These are phyloP conservation scores for Charanyca ferruginea DNA, from an alignment of 2,888 invertebrate genomes.

Conservation along the genomic window DNA sequence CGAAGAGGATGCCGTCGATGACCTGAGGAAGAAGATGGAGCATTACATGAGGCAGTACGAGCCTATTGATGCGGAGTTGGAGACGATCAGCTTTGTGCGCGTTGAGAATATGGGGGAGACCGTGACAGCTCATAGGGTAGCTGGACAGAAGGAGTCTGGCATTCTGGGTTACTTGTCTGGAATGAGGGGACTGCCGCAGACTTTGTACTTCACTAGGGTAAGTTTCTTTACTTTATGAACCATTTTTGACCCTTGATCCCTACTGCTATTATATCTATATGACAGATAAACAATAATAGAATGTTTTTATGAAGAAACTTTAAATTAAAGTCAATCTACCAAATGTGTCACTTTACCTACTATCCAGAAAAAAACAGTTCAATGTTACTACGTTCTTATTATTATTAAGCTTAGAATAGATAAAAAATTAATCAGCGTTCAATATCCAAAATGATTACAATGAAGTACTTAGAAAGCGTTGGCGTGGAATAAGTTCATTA, in stretches of 20 bases:
- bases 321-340: too few relatives aligned
- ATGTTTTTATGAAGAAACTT: too few relatives aligned
- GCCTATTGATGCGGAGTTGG: slow-evolving; percentile 93
- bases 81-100: slow-evolving; percentile 88
- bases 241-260: not conserved
- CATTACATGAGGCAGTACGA: slow-evolving; percentile 96
- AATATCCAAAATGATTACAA: too few relatives aligned
- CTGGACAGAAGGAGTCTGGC: slow-evolving; percentile 95
- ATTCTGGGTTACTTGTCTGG: slow-evolving; percentile 97
- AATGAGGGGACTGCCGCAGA: slow-evolving; percentile 95
- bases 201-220: slow-evolving; percentile 97
- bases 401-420: too few relatives aligned
- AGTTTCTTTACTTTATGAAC: slow-evolving; percentile 73
- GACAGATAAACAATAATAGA: too few relatives aligned
- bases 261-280: not conserved
- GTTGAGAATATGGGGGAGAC: slow-evolving; percentile 92
- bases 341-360: too few relatives aligned
- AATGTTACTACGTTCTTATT: too few relatives aligned
- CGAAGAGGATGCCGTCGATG: slow-evolving; percentile 94
- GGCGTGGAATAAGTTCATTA: too few relatives aligned
- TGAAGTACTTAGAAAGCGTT: too few relatives aligned
- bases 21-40: slow-evolving; percentile 95
- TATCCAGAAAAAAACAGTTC: too few relatives aligned
- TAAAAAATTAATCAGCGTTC: too few relatives aligned
- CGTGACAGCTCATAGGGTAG: slow-evolving; percentile 93